Percentiles rank a stretch among this genome's conserved stretches.
These are phyloP conservation scores for Xestia c-nigrum DNA, from an alignment of 2,888 invertebrate species.

Conservation along the genomic window DNA sequence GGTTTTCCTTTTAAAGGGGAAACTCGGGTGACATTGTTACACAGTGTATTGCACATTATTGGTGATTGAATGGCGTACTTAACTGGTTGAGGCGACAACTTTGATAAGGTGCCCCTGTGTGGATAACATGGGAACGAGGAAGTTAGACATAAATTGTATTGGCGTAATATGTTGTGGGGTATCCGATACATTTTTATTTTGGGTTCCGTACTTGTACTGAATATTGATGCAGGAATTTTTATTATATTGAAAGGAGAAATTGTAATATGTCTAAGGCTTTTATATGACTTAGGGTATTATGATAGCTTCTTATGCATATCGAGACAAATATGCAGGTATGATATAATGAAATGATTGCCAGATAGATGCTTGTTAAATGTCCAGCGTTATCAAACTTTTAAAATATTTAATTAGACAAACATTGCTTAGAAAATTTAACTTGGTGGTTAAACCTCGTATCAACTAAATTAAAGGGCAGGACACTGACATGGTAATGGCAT, in stretches of 20 bases:
- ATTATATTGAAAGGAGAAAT: not conserved
- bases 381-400: not conserved
- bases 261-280: not conserved
- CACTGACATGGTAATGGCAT: not conserved
- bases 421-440: too few relatives aligned
- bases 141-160: constrained; percentile 62
- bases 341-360: too few relatives aligned
- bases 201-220: constrained; percentile 15
- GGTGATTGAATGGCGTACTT: constrained; percentile 89
- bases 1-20: constrained; percentile 74
- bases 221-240: constrained; percentile 15
- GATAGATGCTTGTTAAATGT: not conserved
- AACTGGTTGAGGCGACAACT: constrained; percentile 84
- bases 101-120: constrained; percentile 87
- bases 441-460: too few relatives aligned
- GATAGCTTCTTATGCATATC: not conserved
- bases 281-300: not conserved
- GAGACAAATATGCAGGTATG: accelerated
- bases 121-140: constrained; percentile 75
- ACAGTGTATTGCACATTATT: constrained; percentile 90
- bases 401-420: too few relatives aligned
- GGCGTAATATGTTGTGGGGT: constrained; percentile 53
- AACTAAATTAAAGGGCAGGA: too few relatives aligned
- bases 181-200: constrained; percentile 50
- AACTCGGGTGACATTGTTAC: constrained; percentile 88